A percentile compares a stretch with the other conserved stretches of the same genome.
Evolutionary conservation across 2,797 vertebrate species (phyloP).

Genomic region (Paramormyrops hopkinsi): DNA sequence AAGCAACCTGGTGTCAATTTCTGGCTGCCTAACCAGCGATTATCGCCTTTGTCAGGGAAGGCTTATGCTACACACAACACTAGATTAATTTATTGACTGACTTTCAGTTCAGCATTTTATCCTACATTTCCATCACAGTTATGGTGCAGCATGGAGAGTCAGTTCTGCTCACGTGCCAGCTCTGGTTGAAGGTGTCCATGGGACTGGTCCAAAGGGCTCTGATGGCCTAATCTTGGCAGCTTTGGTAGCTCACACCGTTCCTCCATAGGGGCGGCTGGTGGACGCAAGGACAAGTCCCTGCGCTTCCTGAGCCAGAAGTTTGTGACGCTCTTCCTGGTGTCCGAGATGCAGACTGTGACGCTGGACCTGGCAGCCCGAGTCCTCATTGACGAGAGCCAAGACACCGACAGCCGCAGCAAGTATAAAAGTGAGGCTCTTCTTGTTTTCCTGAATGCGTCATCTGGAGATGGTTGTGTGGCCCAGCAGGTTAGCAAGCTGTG

Average conservation of each 20-base stretch:
- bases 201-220: background rate
- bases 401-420: constrained; percentile 80
- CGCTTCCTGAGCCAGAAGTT: constrained; percentile 96
- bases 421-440: constrained; percentile 82
- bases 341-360: constrained; percentile 80
- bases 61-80: background rate
- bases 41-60: background rate
- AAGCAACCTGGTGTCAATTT: background rate
- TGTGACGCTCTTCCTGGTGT: constrained; percentile 92
- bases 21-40: background rate
- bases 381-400: constrained; percentile 84
- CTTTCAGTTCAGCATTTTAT: background rate
- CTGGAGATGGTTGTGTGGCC: background rate
- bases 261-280: constrained; percentile 64
- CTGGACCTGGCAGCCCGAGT: constrained; percentile 84
- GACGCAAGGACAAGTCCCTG: constrained; percentile 91
- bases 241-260: background rate
- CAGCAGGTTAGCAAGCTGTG: background rate
- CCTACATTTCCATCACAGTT: background rate
- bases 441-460: background rate
- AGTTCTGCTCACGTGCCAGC: background rate
- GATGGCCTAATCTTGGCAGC: background rate
- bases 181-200: background rate
- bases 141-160: background rate
- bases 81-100: background rate